Percentiles rank a stretch among this genome's conserved stretches.
phyloP scores from a whole-genome alignment of 2,797 vertebrate genomes.

The Triplophysa bombifrons region DNA sequence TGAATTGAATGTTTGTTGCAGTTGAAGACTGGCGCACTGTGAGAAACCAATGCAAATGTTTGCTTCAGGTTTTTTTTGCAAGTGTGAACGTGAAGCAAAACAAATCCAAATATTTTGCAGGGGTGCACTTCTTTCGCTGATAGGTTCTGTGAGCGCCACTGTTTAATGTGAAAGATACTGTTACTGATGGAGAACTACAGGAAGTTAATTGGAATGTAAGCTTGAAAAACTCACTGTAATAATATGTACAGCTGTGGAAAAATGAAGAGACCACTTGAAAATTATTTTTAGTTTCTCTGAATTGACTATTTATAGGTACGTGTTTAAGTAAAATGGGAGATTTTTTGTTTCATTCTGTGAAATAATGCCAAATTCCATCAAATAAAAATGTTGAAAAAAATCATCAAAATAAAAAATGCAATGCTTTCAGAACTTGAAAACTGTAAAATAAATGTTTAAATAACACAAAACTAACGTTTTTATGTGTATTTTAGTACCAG shows the following conservation, averaged over 20 bases:
- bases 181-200: slow-evolving; percentile 23
- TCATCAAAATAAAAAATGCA: no score
- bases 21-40: slow-evolving; percentile 64
- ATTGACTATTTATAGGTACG: no score
- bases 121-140: slow-evolving; percentile 33
- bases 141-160: slow-evolving; percentile 17
- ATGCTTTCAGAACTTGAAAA: no score
- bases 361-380: no score
- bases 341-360: no score
- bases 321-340: no score
- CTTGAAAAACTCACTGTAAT: slow-evolving; percentile 27
- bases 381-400: no score
- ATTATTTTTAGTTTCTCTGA: no score
- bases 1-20: slow-evolving; percentile 78
- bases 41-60: slow-evolving; percentile 69
- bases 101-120: slow-evolving; percentile 37
- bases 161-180: slow-evolving; percentile 11
- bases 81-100: slow-evolving; percentile 64
- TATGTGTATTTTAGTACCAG: no score
- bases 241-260: neutral
- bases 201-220: slow-evolving; percentile 15
- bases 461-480: no score
- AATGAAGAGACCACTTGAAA: no score
- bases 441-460: no score
- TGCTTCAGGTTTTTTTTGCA: slow-evolving; percentile 67